These are phyloP conservation scores for Drosophila sulfurigaster DNA, from an alignment of 1,140 invertebrate species.

Conservation along the genomic window DNA sequence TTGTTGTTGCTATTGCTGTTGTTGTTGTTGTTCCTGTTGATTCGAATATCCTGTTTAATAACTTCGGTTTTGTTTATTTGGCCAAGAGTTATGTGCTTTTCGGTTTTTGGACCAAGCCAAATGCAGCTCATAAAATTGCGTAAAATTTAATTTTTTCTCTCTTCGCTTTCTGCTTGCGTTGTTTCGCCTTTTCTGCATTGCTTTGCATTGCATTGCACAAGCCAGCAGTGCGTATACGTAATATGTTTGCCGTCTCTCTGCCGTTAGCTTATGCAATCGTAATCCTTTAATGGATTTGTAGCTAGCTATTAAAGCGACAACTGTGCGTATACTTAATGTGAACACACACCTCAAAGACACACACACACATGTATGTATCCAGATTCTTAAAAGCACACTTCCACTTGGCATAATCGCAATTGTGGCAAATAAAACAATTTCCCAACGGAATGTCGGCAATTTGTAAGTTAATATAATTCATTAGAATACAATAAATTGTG, in stretches of 20 bases:
- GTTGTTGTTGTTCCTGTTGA: slow-evolving; percentile 61
- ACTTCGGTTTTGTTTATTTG: slow-evolving; percentile 74
- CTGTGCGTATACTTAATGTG: not conserved
- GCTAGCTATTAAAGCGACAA: too few relatives aligned
- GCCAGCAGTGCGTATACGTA: slow-evolving; percentile 11
- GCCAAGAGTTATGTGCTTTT: slow-evolving; percentile 64
- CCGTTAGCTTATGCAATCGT: not conserved
- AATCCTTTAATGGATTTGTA: slow-evolving; percentile 1
- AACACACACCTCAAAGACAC: not conserved
- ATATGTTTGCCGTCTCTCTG: not conserved
- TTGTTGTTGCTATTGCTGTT: slow-evolving; percentile 26
- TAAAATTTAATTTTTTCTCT: slow-evolving; percentile 18
- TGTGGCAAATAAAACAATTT: not conserved
- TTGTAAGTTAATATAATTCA: not conserved
- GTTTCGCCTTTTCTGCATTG: too few relatives aligned
- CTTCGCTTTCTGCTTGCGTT: not conserved
- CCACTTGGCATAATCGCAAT: too few relatives aligned
- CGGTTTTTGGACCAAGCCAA: slow-evolving; percentile 1
- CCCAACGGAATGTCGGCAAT: slow-evolving; percentile 1
- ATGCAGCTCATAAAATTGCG: slow-evolving; percentile 30
- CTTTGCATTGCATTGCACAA: not conserved
- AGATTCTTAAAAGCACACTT: too few relatives aligned
- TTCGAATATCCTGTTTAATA: slow-evolving; percentile 80
- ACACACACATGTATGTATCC: too few relatives aligned
- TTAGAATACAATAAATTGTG: not conserved